These are phyloP conservation scores for Apostichopus californicus DNA, from an alignment of 35 echinoderm and acorn worm genomes.

Conservation along the genomic window DNA sequence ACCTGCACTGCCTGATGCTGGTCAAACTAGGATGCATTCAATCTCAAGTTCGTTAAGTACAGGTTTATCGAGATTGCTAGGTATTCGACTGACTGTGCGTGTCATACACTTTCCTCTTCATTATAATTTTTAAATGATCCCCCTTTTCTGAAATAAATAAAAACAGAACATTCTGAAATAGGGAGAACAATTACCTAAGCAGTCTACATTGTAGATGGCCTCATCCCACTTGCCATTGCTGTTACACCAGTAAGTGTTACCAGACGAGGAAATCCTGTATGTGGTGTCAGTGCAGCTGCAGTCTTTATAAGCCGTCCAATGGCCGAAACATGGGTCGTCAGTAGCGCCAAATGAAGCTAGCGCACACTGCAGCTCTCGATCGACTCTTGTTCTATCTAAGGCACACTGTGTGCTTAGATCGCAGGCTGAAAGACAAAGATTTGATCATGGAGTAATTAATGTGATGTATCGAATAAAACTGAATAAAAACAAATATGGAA, in stretches of 20 bases:
- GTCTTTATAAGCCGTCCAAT: background rate
- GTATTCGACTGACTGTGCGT: too few relatives aligned
- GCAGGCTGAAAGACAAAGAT: background rate
- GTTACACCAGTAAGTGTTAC: background rate
- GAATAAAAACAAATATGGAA: too few relatives aligned
- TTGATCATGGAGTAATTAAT: too few relatives aligned
- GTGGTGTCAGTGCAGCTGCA: background rate
- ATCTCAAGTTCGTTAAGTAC: too few relatives aligned
- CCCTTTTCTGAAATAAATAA: background rate
- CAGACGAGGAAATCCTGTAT: background rate
- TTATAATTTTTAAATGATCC: too few relatives aligned
- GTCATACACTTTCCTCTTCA: too few relatives aligned
- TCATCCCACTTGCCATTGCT: background rate
- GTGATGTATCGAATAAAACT: too few relatives aligned
- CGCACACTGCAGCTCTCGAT: background rate
- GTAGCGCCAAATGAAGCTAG: background rate
- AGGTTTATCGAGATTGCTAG: too few relatives aligned
- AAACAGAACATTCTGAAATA: background rate
- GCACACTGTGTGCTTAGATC: background rate
- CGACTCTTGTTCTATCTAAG: background rate
- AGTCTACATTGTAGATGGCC: background rate
- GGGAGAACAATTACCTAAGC: background rate
- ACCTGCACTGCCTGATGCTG: too few relatives aligned
- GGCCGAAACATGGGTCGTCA: background rate
- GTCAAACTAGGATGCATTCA: too few relatives aligned